These are phyloP conservation scores for Cyprinodon diabolis DNA, from an alignment of 2,797 vertebrate species.

Conservation along the genomic window DNA sequence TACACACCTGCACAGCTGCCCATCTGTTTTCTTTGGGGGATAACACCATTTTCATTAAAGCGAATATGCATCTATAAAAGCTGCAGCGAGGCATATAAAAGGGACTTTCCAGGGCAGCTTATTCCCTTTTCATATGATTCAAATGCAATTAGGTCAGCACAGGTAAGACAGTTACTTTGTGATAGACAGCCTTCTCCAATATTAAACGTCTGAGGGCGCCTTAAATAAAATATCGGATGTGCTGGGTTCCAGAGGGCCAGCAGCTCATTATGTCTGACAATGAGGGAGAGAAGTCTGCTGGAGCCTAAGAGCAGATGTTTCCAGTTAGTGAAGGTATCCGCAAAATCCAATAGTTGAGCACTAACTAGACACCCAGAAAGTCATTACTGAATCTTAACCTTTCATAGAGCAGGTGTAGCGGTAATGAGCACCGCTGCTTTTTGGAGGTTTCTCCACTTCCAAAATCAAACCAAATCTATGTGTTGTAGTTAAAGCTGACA, in stretches of 20 bases:
- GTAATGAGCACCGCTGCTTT: background rate
- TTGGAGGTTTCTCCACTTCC: too few relatives aligned
- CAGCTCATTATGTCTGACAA: conserved; percentile 68
- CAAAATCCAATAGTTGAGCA: conserved; percentile 27
- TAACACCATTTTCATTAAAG: conserved; percentile 70
- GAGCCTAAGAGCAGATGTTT: conserved; percentile 58
- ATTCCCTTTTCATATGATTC: conserved; percentile 67
- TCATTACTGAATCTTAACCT: conserved; percentile 4
- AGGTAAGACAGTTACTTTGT: conserved; percentile 60
- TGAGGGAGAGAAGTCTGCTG: conserved; percentile 32
- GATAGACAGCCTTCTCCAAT: conserved; percentile 49
- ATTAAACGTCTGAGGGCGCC: conserved; percentile 54
- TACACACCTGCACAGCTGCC: conserved; percentile 60
- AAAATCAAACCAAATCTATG: conserved; percentile 9
- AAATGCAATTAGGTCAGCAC: conserved; percentile 69
- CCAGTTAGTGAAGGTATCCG: conserved; percentile 38
- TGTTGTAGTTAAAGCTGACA: background rate
- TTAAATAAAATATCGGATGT: conserved; percentile 73
- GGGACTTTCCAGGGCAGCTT: conserved; percentile 57
- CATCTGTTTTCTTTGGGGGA: conserved; percentile 78
- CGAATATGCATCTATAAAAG: conserved; percentile 73
- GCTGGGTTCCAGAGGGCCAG: conserved; percentile 43
- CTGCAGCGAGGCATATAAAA: conserved; percentile 65
- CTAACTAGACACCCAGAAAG: conserved; percentile 20
- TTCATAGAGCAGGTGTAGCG: conserved; percentile 6